Conservation (phyloP, 1,140 invertebrate genomes). For the Halesus radiatus region DNA sequence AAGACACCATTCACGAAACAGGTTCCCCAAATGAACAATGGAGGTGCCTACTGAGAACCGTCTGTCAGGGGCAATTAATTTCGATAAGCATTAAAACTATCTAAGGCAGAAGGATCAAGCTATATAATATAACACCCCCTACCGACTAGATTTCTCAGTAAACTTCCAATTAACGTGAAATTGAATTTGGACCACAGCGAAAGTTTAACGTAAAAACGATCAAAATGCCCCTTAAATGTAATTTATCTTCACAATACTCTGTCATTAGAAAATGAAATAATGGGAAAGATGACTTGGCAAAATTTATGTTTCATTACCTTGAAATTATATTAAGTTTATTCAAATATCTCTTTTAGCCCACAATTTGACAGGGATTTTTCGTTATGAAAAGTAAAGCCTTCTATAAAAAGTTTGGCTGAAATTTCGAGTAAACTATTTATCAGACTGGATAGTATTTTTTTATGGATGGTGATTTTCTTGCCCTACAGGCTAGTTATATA, state of each 20-base stretch:
- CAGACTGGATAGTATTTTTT: too few relatives aligned
- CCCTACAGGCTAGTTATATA: too few relatives aligned
- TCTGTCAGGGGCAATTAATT: slow-evolving; percentile 26
- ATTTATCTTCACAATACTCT: slow-evolving; percentile 1
- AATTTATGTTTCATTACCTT: too few relatives aligned
- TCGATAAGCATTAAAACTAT: slow-evolving; percentile 30
- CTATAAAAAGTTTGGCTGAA: too few relatives aligned
- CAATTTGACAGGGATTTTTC: too few relatives aligned
- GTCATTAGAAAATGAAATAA: background rate
- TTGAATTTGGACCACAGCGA: background rate
- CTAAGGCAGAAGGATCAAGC: background rate
- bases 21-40: background rate
- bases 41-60: slow-evolving; percentile 6
- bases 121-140: slow-evolving; percentile 5
- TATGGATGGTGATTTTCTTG: too few relatives aligned
- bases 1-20: background rate
- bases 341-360: too few relatives aligned
- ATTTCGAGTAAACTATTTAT: too few relatives aligned
- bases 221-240: background rate
- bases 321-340: too few relatives aligned
- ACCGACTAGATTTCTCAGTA: background rate
- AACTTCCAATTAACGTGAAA: slow-evolving; percentile 6
- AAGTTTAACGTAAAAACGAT: slow-evolving; percentile 14
- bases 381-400: too few relatives aligned
- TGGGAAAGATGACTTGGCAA: too few relatives aligned